phyloP scores from a whole-genome alignment of 1,140 invertebrate genomes.

The Pseudoatta argentina region DNA sequence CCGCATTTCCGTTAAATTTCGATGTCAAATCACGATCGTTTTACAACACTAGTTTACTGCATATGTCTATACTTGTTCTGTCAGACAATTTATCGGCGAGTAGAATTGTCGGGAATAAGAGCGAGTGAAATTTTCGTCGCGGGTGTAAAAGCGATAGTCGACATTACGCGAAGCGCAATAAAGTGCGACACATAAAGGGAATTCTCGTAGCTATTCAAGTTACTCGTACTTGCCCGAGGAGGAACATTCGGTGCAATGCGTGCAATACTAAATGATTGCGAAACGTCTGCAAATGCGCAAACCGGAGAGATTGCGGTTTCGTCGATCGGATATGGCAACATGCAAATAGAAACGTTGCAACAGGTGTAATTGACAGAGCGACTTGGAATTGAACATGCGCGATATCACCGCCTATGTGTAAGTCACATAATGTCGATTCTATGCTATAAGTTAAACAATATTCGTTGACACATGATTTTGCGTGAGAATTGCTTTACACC shows the following conservation, averaged over 20 bases:
- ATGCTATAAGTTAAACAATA: slow-evolving; percentile 38
- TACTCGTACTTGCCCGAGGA: slow-evolving; percentile 9
- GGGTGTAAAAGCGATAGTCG: slow-evolving; percentile 13
- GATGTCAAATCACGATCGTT: not conserved
- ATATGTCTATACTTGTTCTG: not conserved
- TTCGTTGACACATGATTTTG: not conserved
- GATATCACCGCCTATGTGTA: not conserved
- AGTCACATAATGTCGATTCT: slow-evolving; percentile 24
- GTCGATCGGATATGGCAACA: slow-evolving; percentile 20
- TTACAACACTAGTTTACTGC: not conserved
- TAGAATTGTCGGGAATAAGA: not conserved
- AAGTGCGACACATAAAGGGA: slow-evolving; percentile 32
- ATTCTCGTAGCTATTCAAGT: slow-evolving; percentile 1
- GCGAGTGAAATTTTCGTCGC: not conserved
- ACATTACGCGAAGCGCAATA: slow-evolving; percentile 12
- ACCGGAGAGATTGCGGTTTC: slow-evolving; percentile 30
- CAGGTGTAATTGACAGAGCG: slow-evolving; percentile 59
- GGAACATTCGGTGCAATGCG: not conserved
- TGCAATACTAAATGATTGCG: slow-evolving; percentile 20
- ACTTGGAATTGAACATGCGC: slow-evolving; percentile 2
- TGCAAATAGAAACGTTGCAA: slow-evolving; percentile 51
- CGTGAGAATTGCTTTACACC: not conserved
- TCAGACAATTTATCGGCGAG: not conserved
- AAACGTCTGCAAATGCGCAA: slow-evolving; percentile 12
- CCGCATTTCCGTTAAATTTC: not conserved